A percentile compares a stretch with the other conserved stretches of the same genome.
These are phyloP conservation scores for Pammene fasciana DNA, from an alignment of 2,888 invertebrate species.

Conservation along the genomic window DNA sequence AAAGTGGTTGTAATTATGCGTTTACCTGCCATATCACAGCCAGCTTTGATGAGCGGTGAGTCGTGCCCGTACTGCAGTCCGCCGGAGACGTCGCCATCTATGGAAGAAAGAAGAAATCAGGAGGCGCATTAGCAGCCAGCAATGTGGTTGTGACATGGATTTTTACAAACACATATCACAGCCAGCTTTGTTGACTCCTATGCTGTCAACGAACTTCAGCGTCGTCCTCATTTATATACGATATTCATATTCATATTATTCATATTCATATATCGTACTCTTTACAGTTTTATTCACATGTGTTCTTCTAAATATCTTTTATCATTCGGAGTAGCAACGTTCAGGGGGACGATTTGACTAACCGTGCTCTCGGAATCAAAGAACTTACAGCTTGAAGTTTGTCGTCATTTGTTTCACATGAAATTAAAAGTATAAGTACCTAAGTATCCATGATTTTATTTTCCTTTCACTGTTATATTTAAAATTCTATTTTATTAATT, in stretches of 20 bases:
- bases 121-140: constrained; percentile 78
- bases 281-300: too few relatives aligned
- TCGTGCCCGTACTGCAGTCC: constrained; percentile 39
- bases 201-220: constrained; percentile 56
- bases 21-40: constrained; percentile 93
- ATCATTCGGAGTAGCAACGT: not conserved
- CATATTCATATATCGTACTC: too few relatives aligned
- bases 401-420: too few relatives aligned
- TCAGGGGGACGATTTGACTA: too few relatives aligned
- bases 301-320: not conserved
- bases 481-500: too few relatives aligned
- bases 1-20: constrained; percentile 95
- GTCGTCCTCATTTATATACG: not conserved
- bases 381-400: too few relatives aligned
- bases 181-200: constrained; percentile 93
- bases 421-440: too few relatives aligned
- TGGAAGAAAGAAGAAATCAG: constrained; percentile 15
- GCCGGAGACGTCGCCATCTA: not conserved
- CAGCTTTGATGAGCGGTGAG: constrained; percentile 97
- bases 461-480: too few relatives aligned
- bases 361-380: too few relatives aligned
- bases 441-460: too few relatives aligned
- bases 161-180: constrained; percentile 91
- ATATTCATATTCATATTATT: too few relatives aligned
- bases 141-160: constrained; percentile 94